Evolutionary conservation across 1,140 invertebrate genomes (phyloP).

Genomic region (Periplaneta americana): DNA sequence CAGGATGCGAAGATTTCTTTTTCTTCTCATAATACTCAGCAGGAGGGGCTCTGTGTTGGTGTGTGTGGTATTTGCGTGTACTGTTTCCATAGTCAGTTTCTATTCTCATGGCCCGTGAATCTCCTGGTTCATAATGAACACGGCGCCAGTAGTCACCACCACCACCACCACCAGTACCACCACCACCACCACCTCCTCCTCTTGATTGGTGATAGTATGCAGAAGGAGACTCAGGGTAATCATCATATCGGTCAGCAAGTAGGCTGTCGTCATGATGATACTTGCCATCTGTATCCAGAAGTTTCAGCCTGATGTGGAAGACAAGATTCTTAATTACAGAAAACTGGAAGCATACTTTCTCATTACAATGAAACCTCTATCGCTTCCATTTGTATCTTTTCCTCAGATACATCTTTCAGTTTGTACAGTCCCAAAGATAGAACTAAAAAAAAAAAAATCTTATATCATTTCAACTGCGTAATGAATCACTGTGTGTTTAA

Average conservation of each 20-base stretch:
- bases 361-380: no score
- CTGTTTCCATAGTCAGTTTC: constrained; percentile 20
- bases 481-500: no score
- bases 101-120: constrained; percentile 17
- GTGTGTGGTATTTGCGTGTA: constrained; percentile 9
- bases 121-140: constrained; percentile 20
- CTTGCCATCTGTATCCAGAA: constrained; percentile 19
- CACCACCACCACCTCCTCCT: background rate
- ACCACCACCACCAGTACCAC: background rate
- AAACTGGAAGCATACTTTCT: no score
- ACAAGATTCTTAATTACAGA: background rate
- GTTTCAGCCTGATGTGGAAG: constrained; percentile 1
- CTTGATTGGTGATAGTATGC: constrained; percentile 7
- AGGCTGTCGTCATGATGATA: constrained; percentile 18
- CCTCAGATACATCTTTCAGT: no score
- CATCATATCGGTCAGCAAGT: constrained; percentile 12
- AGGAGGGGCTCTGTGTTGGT: constrained; percentile 2
- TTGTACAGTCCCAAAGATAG: no score
- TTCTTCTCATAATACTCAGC: constrained; percentile 19
- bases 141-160: constrained; percentile 17
- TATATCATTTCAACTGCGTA: no score
- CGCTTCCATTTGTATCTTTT: no score
- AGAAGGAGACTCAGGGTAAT: constrained; percentile 6
- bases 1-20: constrained; percentile 35
- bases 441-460: no score